Base-by-base conservation (phyloP, 2,888 invertebrate genomes). In the Drosophila birchii region DNA sequence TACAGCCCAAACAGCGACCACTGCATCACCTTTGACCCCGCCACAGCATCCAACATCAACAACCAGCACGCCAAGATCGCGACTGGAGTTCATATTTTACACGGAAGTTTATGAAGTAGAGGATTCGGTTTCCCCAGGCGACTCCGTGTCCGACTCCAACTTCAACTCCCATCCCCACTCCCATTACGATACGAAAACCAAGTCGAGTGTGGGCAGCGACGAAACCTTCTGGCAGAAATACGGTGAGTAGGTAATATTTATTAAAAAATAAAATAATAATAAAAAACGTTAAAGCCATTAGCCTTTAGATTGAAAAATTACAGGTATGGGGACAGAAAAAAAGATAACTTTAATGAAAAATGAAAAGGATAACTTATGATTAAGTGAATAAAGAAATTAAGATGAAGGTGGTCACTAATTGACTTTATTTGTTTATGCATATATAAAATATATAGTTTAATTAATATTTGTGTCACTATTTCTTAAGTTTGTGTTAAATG, bases 221-320 rank as follows among this genome's bases (percentile, higher is more conserved):
- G 51, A 79, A 55, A 84, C 73, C 44, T 86, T 91, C 79, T 90
- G 87, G 89, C 90, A 89, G 77, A 90, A 90, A 87, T 90, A 89
- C 89, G 91, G 92, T 92, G 89, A 92, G 92, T 71, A 38, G 43
- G 49, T 69, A 68, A 55, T 23, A 41, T 26, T 14, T 32, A 36
- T 55, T 12, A 11, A 26, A 12, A n/a, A 55, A 29, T 11, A 18
- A 8, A 14, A 5, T 23, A 23, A 23, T 23, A 23, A 23, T 23
- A 23, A 23, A 23, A 23, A 23, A 23, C 23, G 8, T 34, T 20
- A 5, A 51, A 34, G 34, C 51, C 51, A 51, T 51, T 51, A 51
- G 51, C 51, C 51, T 34, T 51, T 51, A 51, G 51, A 34, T 51
- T 34, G 51, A 20, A 51, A 34, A 51, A 51, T 34, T 51, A 34